A percentile compares a stretch with the other conserved stretches of the same genome.
Evolutionary conservation across 1,140 invertebrate species (phyloP).

Genomic region (Papilio helenus): DNA sequence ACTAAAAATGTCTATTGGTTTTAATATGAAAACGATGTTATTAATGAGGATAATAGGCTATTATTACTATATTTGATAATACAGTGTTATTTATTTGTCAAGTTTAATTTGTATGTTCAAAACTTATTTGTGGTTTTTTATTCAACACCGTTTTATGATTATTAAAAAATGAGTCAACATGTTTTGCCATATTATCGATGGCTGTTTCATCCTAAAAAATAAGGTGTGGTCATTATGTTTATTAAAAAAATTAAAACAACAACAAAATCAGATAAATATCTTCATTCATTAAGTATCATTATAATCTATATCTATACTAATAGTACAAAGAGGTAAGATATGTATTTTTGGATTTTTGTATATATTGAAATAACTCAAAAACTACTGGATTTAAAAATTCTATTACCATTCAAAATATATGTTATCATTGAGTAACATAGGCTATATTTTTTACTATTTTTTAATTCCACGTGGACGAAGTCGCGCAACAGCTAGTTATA

Average conservation of each 20-base stretch:
- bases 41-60: background rate
- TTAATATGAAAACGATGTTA: background rate
- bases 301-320: no score
- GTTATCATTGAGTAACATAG: no score
- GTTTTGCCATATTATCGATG: background rate
- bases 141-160: background rate
- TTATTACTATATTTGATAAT: background rate
- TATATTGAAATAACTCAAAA: no score
- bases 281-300: background rate
- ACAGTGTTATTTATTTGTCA: no score
- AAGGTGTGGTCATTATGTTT: background rate
- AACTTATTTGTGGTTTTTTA: background rate
- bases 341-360: no score
- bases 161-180: conserved; percentile 2
- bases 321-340: no score
- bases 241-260: background rate
- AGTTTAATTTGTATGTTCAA: background rate
- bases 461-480: no score
- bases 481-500: no score
- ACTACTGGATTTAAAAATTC: no score
- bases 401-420: no score
- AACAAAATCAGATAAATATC: background rate
- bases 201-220: background rate
- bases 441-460: no score
- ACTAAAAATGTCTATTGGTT: background rate